A percentile compares a stretch with the other conserved stretches of the same genome.
Conservation (phyloP, 35 echinoderm and acorn worm species). For the Acanthaster planci region DNA sequence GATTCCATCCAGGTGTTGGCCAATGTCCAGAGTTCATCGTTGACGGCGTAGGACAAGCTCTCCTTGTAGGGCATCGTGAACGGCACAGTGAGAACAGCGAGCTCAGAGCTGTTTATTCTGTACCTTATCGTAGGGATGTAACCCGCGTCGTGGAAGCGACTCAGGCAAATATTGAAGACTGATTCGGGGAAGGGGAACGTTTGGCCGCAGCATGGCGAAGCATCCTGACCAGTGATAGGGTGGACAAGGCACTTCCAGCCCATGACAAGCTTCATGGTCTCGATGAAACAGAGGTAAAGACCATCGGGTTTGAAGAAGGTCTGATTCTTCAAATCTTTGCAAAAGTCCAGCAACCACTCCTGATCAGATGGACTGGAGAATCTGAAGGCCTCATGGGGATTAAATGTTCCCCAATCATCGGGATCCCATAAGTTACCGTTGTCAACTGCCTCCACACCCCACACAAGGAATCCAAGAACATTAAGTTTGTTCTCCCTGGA, state of each 20-base stretch:
- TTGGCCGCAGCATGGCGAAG: slow-evolving; percentile 52
- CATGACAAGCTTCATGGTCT: slow-evolving; percentile 43
- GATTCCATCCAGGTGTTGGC: slow-evolving; percentile 31
- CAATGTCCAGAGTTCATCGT: slow-evolving; percentile 53
- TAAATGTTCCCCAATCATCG: slow-evolving; percentile 45
- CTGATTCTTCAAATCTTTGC: slow-evolving; percentile 49
- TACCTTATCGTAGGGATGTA: slow-evolving; percentile 15
- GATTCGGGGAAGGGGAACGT: slow-evolving; percentile 43
- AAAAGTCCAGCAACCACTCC: slow-evolving; percentile 59
- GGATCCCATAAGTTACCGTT: slow-evolving; percentile 75
- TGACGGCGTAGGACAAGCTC: slow-evolving; percentile 22
- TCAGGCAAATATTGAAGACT: slow-evolving; percentile 48
- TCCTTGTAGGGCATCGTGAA: slow-evolving; percentile 39
- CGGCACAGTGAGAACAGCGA: slow-evolving; percentile 34
- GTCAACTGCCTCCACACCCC: slow-evolving; percentile 62
- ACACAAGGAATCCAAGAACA: slow-evolving; percentile 29
- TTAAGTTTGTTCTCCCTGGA: background rate
- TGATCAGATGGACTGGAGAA: slow-evolving; percentile 54
- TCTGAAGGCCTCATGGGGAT: slow-evolving; percentile 36
- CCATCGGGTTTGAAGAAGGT: slow-evolving; percentile 37
- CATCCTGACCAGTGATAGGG: background rate
- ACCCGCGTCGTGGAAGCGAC: slow-evolving; percentile 9
- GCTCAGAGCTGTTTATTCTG: slow-evolving; percentile 20
- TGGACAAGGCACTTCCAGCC: slow-evolving; percentile 7
- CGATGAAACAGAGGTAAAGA: slow-evolving; percentile 58